A percentile compares a stretch with the other conserved stretches of the same genome.
These are phyloP conservation scores for Sepiola atlantica DNA, from an alignment of 2,888 invertebrate genomes.

Conservation along the genomic window DNA sequence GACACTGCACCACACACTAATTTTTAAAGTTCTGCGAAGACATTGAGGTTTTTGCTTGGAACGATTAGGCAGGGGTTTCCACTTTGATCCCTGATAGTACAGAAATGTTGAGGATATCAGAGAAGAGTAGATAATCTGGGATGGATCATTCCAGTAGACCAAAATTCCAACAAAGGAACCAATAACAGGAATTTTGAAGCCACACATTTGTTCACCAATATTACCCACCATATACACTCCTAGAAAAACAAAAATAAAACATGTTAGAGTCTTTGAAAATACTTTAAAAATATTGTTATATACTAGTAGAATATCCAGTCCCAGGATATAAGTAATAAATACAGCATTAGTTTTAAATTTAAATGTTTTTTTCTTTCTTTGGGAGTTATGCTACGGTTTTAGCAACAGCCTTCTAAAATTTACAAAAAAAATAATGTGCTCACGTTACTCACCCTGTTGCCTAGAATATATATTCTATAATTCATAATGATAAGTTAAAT, in stretches of 20 bases:
- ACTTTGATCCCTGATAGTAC: slow-evolving; percentile 85
- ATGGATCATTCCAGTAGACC: slow-evolving; percentile 74
- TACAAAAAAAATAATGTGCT: no score
- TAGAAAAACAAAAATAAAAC: slow-evolving; percentile 72
- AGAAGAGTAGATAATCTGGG: slow-evolving; percentile 55
- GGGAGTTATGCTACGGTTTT: no score
- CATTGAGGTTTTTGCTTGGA: slow-evolving; percentile 42
- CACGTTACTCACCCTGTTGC: no score
- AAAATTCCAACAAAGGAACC: slow-evolving; percentile 84
- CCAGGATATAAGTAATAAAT: no score
- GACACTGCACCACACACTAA: slow-evolving; percentile 80
- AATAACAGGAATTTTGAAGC: slow-evolving; percentile 82
- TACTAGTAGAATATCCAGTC: no score
- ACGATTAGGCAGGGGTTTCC: slow-evolving; percentile 75
- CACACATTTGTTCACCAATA: slow-evolving; percentile 87
- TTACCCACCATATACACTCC: slow-evolving; percentile 94
- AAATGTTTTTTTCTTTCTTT: no score
- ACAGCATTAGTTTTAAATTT: no score
- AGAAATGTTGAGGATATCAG: slow-evolving; percentile 61
- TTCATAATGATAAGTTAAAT: no score
- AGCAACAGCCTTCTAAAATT: no score
- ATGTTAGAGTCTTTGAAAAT: neutral
- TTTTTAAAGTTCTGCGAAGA: slow-evolving; percentile 77
- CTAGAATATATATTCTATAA: no score
- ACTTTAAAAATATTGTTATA: neutral